Percentiles rank a stretch among this genome's conserved stretches.
Conservation (phyloP, 2,113 vertebrate species). For the Chionis minor region DNA sequence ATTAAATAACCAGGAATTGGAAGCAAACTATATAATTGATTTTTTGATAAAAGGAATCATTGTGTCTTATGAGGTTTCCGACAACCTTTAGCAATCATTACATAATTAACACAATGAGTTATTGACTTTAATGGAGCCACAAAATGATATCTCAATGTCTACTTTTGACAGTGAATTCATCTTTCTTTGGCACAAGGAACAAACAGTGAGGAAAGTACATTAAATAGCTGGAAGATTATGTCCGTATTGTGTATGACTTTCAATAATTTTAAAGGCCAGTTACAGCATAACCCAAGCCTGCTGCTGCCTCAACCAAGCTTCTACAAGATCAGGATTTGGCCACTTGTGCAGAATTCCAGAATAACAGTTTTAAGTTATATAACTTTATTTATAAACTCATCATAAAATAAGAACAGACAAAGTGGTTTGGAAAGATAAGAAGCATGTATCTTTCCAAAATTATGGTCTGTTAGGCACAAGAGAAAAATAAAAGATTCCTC, state of each 20-base stretch:
- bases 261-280: not conserved
- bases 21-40: slow-evolving; percentile 34
- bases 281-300: not conserved
- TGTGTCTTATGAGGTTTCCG: slow-evolving; percentile 25
- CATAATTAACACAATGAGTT: slow-evolving; percentile 47
- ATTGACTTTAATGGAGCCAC: slow-evolving; percentile 66
- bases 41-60: slow-evolving; percentile 50
- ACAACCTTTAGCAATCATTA: slow-evolving; percentile 48
- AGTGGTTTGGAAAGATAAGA: slow-evolving; percentile 3
- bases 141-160: slow-evolving; percentile 4
- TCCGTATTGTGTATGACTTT: not conserved
- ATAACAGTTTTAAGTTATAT: not conserved
- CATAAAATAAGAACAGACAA: not conserved
- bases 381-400: not conserved
- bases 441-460: not conserved
- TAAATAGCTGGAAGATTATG: not conserved
- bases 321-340: not conserved
- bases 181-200: slow-evolving; percentile 3
- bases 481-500: not conserved
- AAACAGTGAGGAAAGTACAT: not conserved
- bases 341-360: not conserved
- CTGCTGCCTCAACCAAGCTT: not conserved
- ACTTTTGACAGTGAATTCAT: not conserved
- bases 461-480: not conserved
- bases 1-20: slow-evolving; percentile 53